phyloP scores from a whole-genome alignment of 2,888 invertebrate species.

The Spatulosminthurus flaviceps region DNA sequence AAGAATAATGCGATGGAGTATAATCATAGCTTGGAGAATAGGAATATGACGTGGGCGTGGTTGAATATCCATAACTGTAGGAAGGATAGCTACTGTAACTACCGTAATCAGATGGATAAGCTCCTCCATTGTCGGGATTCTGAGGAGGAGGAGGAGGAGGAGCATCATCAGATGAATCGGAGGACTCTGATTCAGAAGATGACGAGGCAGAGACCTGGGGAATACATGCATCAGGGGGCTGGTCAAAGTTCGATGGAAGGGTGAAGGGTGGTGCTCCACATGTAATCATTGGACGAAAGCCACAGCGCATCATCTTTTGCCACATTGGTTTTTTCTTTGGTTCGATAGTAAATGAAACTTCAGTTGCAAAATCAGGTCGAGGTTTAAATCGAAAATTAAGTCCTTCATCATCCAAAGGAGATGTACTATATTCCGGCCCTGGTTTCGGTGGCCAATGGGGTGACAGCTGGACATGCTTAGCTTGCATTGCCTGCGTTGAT shows the following conservation, averaged over 20 bases:
- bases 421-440: too few relatives aligned
- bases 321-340: constrained; percentile 58
- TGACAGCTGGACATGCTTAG: constrained; percentile 14
- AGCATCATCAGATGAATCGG: too few relatives aligned
- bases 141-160: too few relatives aligned
- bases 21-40: too few relatives aligned
- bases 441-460: constrained; percentile 30
- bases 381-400: constrained; percentile 57
- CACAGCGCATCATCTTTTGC: constrained; percentile 59
- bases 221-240: background rate
- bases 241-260: constrained; percentile 21
- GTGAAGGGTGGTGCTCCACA: constrained; percentile 56
- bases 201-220: background rate
- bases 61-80: too few relatives aligned
- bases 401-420: constrained; percentile 50
- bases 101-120: too few relatives aligned
- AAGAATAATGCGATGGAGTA: too few relatives aligned
- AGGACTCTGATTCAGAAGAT: too few relatives aligned
- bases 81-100: too few relatives aligned
- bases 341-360: constrained; percentile 59
- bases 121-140: too few relatives aligned
- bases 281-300: constrained; percentile 59
- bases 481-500: constrained; percentile 28
- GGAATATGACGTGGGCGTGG: too few relatives aligned
- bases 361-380: constrained; percentile 56